Evolutionary conservation across 2,888 invertebrate genomes (phyloP).

Genomic region (Mellilla xanthometata): DNA sequence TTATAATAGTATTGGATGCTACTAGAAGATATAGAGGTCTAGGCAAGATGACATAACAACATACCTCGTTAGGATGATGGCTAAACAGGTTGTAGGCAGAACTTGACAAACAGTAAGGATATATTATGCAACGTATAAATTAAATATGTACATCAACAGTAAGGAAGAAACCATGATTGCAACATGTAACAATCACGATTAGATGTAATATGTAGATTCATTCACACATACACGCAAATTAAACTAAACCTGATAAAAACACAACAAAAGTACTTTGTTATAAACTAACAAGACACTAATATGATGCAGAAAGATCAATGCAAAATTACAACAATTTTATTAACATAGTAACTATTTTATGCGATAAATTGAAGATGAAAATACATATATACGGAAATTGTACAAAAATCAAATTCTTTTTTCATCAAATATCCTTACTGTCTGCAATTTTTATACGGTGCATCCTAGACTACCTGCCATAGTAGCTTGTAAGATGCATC

Average conservation of each 20-base stretch:
- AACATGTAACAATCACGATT: not conserved
- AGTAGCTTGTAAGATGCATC: slow-evolving; percentile 46
- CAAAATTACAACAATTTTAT: too few species aligned
- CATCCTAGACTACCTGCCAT: too few species aligned
- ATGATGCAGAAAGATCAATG: too few species aligned
- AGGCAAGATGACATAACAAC: slow-evolving; percentile 48
- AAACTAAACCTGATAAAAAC: too few species aligned
- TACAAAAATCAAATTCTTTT: not conserved
- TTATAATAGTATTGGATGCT: slow-evolving; percentile 22
- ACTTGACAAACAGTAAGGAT: slow-evolving; percentile 7
- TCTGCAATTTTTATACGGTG: not conserved
- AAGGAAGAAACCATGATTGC: not conserved
- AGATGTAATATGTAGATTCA: not conserved
- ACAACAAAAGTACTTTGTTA: too few species aligned
- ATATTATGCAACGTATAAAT: not conserved
- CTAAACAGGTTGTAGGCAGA: slow-evolving; percentile 40
- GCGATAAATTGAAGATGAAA: too few species aligned
- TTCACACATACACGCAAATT: not conserved
- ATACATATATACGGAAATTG: too few species aligned
- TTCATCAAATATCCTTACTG: slow-evolving; percentile 5
- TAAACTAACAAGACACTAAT: too few species aligned
- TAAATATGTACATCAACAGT: not conserved
- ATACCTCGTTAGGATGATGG: slow-evolving; percentile 35
- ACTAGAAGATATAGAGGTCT: slow-evolving; percentile 23
- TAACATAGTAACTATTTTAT: too few species aligned